Conservation (phyloP, 2,113 vertebrate species). For the Labeo rohita region DNA sequence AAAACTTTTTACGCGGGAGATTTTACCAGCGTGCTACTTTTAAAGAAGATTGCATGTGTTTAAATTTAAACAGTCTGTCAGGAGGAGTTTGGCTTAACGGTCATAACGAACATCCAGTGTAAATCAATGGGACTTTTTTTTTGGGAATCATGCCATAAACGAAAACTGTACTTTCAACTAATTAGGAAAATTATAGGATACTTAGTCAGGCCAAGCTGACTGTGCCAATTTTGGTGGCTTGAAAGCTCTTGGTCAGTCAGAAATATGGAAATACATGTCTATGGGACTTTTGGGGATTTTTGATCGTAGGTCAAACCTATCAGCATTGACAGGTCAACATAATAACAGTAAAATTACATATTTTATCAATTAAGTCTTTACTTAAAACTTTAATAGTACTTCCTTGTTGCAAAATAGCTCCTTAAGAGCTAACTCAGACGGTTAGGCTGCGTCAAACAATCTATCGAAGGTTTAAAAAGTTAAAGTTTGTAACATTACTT, state of each 20-base stretch:
- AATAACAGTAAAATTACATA: not conserved
- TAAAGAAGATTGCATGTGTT: not conserved
- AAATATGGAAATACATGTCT: not conserved
- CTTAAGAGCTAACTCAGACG: not conserved
- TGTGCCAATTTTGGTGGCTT: not conserved
- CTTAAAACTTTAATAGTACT: not conserved
- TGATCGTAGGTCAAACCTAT: not conserved
- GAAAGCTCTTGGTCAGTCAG: not conserved
- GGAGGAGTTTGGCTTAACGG: not conserved
- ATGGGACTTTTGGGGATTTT: not conserved
- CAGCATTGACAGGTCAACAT: not conserved
- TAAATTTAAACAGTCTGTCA: not conserved
- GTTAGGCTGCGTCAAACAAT: not conserved
- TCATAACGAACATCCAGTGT: conserved; percentile 3
- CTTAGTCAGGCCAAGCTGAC: not conserved
- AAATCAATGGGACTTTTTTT: not conserved
- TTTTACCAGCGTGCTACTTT: not conserved
- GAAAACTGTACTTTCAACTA: not conserved
- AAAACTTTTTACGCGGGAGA: not conserved
- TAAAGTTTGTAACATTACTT: not conserved
- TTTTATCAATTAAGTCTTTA: not conserved
- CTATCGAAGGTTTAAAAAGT: not conserved
- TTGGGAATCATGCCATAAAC: not conserved
- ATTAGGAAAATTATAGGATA: not conserved
- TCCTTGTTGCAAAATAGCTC: not conserved